Conservation (phyloP, 1,140 invertebrate species). For the Lepidostoma basale region DNA sequence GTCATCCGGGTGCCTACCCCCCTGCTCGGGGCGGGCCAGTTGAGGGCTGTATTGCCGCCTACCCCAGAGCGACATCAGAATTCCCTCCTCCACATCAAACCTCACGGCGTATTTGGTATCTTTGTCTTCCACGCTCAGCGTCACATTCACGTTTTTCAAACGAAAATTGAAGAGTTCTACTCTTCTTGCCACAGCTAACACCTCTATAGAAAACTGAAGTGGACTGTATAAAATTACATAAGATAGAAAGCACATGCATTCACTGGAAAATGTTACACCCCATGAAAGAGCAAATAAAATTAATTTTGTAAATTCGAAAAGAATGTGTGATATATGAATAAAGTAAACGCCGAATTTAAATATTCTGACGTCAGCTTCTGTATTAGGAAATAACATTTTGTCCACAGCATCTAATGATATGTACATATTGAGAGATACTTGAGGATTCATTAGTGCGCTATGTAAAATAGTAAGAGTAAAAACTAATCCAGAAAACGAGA, state of each 20-base stretch:
- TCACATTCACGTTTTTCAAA: slow-evolving; percentile 5
- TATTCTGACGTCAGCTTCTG: not conserved
- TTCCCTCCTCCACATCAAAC: slow-evolving; percentile 8
- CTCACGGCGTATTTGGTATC: not conserved
- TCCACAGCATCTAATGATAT: not conserved
- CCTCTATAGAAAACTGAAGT: slow-evolving; percentile 1
- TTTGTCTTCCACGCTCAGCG: not conserved
- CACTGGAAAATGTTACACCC: not conserved
- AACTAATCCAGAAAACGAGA: not conserved
- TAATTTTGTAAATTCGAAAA: not conserved
- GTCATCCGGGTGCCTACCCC: not conserved
- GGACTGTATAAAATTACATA: not conserved
- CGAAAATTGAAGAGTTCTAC: slow-evolving; percentile 7
- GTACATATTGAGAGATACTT: slow-evolving; percentile 5
- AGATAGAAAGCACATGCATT: not conserved
- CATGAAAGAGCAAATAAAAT: not conserved
- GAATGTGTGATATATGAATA: not conserved
- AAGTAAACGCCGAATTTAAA: not conserved
- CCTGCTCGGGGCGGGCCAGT: not conserved
- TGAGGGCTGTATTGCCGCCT: not conserved
- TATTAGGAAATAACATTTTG: not conserved
- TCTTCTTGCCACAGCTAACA: slow-evolving; percentile 1
- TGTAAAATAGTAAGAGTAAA: not conserved
- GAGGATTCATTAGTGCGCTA: not conserved
- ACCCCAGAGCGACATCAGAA: slow-evolving; percentile 5